These are phyloP conservation scores for Thunnus albacares DNA, from an alignment of 2,797 vertebrate genomes.

Conservation along the genomic window DNA sequence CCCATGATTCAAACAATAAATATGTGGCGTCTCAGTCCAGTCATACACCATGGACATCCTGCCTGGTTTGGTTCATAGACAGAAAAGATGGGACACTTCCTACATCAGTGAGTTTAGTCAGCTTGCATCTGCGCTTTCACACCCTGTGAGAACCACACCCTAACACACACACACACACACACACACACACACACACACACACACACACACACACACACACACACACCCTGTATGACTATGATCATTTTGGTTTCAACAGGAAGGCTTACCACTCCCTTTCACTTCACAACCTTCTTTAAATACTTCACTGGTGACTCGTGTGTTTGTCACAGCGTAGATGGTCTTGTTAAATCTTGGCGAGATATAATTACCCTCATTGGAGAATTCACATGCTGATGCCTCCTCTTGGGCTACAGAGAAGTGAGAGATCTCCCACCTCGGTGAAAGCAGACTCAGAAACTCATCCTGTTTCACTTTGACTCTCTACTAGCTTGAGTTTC, in stretches of 20 bases:
- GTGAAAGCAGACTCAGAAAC: constrained; percentile 26
- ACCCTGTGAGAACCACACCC: constrained; percentile 66
- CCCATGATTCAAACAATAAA: constrained; percentile 74
- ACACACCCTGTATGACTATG: constrained; percentile 12
- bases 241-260: constrained; percentile 46
- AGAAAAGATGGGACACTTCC: constrained; percentile 41
- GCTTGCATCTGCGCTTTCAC: constrained; percentile 63
- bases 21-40: constrained; percentile 64
- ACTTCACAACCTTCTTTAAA: constrained; percentile 46
- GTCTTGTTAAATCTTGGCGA: constrained; percentile 30
- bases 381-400: constrained; percentile 38
- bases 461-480: constrained; percentile 4
- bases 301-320: constrained; percentile 47
- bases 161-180: constrained; percentile 30
- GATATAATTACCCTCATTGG: constrained; percentile 23
- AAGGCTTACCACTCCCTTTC: constrained; percentile 57
- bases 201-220: no score
- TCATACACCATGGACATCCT: constrained; percentile 72
- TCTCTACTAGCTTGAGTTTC: background rate
- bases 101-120: constrained; percentile 48
- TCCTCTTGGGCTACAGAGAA: constrained; percentile 25
- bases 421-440: constrained; percentile 57
- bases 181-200: no score
- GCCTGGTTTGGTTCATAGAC: constrained; percentile 50
- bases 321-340: constrained; percentile 47